Base-by-base conservation (phyloP, 1,140 invertebrate species). In the Eurosta solidaginis region DNA sequence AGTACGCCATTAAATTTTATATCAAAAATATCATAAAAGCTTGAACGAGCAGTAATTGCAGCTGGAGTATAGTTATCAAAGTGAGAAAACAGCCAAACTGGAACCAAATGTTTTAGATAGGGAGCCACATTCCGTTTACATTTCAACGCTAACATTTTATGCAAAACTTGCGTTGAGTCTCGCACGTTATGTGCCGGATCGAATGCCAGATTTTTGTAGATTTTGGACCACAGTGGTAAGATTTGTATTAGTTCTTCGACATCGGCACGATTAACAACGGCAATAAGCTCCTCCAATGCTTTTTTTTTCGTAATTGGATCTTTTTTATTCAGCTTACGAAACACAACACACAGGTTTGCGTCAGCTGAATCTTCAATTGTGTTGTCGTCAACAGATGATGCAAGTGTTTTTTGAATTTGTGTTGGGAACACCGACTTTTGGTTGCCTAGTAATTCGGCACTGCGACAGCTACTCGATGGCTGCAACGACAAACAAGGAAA, bases 291-390 rank as follows among this genome's bases (percentile, higher is more conserved):
- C 88, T 95, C 93, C 22, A 96, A 85, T 4, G 94, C 95, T 93
- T 96, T 97, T 44, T 93, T 90, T 88, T 95, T 96, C 4, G 96
- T 97, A 1, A 92, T 93, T 3, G 91, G 88, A 91, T 97, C 95
- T 85, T 95, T 96, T 86, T 97, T 97, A 27, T 91, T 92, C 88
- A 97, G 91, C 88, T 94, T 94, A 78, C 93, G 93, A 20, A 94
- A 86, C 36, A 92, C 89, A 7, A 94, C 82, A 82, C 92, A 91
- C 82, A 93, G 91, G 82, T 90, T 83, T 63, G 90, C 89, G 76
- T 92, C 92, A 68, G 89, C 88, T 83, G 85, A 81, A 78, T 81
- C 78, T 25, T 85, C 84, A 6, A 79, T 83, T 36, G 89, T 84
- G 29, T 17, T 29, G 79, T 92, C 87, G 45, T 90, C 89, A 22